These are phyloP conservation scores for Tragelaphus scriptus DNA, from an alignment of 2,113 vertebrate species.

Conservation along the genomic window DNA sequence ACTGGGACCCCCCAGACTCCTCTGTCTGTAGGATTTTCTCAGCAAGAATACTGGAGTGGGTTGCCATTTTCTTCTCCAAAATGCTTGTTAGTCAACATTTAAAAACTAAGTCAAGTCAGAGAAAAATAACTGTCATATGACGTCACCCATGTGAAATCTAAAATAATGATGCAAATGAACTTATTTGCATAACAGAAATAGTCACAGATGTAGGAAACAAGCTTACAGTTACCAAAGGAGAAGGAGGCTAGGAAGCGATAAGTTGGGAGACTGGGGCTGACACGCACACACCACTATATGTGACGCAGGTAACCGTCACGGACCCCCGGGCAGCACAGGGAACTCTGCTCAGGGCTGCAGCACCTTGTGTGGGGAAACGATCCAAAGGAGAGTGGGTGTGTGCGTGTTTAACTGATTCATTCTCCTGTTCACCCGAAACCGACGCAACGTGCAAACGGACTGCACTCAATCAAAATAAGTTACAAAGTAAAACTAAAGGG, in stretches of 20 bases:
- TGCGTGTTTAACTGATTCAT: accelerated
- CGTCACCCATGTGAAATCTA: neutral
- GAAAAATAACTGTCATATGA: neutral
- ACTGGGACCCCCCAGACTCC: neutral
- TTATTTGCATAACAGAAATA: neutral
- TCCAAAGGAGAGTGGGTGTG: neutral
- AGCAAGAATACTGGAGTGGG: neutral
- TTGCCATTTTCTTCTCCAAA: neutral
- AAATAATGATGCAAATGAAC: neutral
- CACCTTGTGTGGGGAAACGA: neutral
- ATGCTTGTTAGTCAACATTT: neutral
- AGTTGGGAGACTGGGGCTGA: neutral
- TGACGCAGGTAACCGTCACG: neutral
- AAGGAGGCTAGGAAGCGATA: neutral
- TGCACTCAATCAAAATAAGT: neutral
- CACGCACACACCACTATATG: neutral
- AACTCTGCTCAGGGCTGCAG: neutral
- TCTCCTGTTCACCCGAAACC: neutral
- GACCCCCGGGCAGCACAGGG: accelerated
- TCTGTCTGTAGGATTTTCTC: neutral
- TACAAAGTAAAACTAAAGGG: neutral
- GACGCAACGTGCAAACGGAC: accelerated
- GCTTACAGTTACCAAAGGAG: accelerated
- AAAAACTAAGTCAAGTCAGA: neutral
- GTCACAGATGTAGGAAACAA: neutral